phyloP scores from a whole-genome alignment of 2,797 vertebrate species.

The Takifugu rubripes region DNA sequence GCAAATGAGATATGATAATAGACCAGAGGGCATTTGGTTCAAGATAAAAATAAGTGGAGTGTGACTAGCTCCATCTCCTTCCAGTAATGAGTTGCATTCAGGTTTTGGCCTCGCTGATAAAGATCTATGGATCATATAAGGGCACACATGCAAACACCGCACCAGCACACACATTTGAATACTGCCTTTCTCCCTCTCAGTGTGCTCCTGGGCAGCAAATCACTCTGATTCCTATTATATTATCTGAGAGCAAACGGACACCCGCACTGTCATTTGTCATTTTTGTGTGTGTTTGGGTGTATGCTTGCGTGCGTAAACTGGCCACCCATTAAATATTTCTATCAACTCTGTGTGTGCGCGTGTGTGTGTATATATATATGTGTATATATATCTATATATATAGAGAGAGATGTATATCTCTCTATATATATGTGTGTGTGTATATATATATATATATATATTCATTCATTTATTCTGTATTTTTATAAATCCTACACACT shows the following conservation, averaged over 20 bases:
- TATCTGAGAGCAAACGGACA: slow-evolving; percentile 29
- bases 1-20: slow-evolving; percentile 57
- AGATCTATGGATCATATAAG: slow-evolving; percentile 49
- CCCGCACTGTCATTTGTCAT: slow-evolving; percentile 37
- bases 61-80: slow-evolving; percentile 68
- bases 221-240: slow-evolving; percentile 48
- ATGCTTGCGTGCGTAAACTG: slow-evolving; percentile 1
- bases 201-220: slow-evolving; percentile 44
- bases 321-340: too few relatives aligned
- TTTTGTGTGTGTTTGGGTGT: slow-evolving; percentile 10
- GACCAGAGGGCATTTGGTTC: slow-evolving; percentile 49
- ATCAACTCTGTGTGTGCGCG: too few relatives aligned
- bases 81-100: slow-evolving; percentile 53
- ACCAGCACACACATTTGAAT: slow-evolving; percentile 22
- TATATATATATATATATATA: too few relatives aligned
- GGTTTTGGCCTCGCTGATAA: slow-evolving; percentile 56
- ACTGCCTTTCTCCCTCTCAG: slow-evolving; percentile 26
- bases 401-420: too few relatives aligned
- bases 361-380: too few relatives aligned
- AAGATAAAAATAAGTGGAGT: slow-evolving; percentile 59
- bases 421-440: too few relatives aligned
- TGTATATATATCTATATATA: too few relatives aligned
- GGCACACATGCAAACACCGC: slow-evolving; percentile 1
- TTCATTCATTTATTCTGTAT: too few relatives aligned
- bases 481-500: too few relatives aligned